Percentiles rank a stretch among this genome's conserved stretches.
phyloP scores from a whole-genome alignment of 2,888 invertebrate genomes.

The Melanargia galathea region DNA sequence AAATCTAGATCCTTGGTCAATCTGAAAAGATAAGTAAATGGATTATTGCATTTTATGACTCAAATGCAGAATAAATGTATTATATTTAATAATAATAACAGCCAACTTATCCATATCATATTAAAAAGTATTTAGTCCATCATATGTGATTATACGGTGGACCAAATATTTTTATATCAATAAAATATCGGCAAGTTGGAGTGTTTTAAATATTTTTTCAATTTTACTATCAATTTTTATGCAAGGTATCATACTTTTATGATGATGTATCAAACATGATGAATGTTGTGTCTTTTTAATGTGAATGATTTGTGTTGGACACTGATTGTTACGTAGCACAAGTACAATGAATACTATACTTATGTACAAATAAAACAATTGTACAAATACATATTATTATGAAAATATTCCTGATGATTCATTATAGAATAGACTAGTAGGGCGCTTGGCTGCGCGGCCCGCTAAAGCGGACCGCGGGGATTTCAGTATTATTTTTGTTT shows the following conservation, averaged over 20 bases:
- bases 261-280: conserved; percentile 41
- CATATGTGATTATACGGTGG: no score
- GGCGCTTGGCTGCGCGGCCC: no score
- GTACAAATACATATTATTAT: background rate
- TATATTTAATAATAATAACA: no score
- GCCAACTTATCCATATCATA: no score
- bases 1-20: conserved; percentile 38
- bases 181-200: no score
- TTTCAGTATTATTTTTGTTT: no score
- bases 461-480: no score
- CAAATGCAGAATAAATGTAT: background rate
- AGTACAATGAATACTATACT: background rate
- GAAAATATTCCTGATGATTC: background rate
- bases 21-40: conserved; percentile 55
- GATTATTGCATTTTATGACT: background rate
- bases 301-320: conserved; percentile 37
- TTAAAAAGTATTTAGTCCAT: no score
- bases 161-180: no score
- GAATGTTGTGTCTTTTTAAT: conserved; percentile 29
- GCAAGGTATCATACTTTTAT: background rate
- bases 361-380: background rate
- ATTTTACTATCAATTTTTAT: no score
- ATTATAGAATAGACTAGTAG: no score
- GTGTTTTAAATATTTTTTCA: no score
- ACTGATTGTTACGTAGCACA: conserved; percentile 38